Conservation (phyloP, 1,140 invertebrate species). For the Plutomurus gul region DNA sequence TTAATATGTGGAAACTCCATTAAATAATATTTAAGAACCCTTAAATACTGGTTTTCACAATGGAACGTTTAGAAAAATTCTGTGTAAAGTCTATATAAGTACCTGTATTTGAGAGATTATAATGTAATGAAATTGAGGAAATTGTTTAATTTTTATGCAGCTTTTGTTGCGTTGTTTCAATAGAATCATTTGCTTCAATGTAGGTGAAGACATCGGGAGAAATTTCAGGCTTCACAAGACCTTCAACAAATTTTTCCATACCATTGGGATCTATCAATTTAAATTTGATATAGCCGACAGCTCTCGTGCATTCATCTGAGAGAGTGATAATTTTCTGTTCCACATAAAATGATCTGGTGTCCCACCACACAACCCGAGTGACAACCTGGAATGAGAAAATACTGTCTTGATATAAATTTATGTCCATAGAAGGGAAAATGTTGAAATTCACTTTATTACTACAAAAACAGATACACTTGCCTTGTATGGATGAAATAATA, state of each 20-base stretch:
- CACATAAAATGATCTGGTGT: neutral
- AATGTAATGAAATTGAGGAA: too few relatives aligned
- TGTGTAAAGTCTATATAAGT: too few relatives aligned
- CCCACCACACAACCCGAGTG: neutral
- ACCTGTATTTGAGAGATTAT: too few relatives aligned
- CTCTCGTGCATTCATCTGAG: neutral
- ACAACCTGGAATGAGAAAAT: neutral
- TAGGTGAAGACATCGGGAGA: neutral
- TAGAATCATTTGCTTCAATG: neutral
- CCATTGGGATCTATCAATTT: neutral
- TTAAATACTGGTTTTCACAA: too few relatives aligned
- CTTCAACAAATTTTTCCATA: neutral
- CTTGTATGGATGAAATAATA: neutral
- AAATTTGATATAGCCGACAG: neutral
- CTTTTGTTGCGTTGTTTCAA: neutral
- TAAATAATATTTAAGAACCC: too few relatives aligned
- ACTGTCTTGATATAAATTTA: neutral
- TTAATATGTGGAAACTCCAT: too few relatives aligned
- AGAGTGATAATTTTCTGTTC: slow-evolving; percentile 10
- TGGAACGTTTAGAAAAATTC: too few relatives aligned
- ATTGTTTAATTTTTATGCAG: neutral
- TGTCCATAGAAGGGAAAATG: neutral
- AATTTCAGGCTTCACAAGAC: neutral
- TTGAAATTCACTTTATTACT: neutral
- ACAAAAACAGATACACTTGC: neutral